These are phyloP conservation scores for Dendrolimus kikuchii DNA, from an alignment of 1,140 invertebrate genomes.

Conservation along the genomic window DNA sequence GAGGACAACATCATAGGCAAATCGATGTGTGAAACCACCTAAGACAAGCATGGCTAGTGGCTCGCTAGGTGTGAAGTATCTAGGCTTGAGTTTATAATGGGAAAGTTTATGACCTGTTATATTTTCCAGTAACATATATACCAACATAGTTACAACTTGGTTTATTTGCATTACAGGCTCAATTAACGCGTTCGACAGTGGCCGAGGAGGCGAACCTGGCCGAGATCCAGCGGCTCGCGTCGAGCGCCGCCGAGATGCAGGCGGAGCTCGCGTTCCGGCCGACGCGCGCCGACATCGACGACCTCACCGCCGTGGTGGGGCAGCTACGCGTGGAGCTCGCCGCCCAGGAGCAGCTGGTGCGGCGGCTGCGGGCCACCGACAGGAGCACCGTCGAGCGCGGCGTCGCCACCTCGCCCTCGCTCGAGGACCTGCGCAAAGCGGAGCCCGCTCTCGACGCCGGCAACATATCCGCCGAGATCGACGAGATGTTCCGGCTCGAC, in stretches of 20 bases:
- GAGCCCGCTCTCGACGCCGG: conserved; percentile 30
- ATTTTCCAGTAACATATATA: too few relatives aligned
- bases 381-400: conserved; percentile 30
- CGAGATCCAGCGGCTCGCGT: conserved; percentile 53
- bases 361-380: conserved; percentile 24
- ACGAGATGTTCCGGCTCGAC: conserved; percentile 59
- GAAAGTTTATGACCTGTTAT: too few relatives aligned
- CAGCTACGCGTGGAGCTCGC: conserved; percentile 38
- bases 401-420: conserved; percentile 32
- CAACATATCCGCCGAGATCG: conserved; percentile 49
- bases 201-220: conserved; percentile 53
- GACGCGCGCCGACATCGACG: conserved; percentile 50
- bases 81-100: too few relatives aligned
- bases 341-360: conserved; percentile 30
- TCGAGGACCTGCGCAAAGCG: conserved; percentile 26
- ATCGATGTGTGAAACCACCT: too few relatives aligned
- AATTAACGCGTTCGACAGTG: conserved; percentile 43
- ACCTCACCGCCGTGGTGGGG: conserved; percentile 42
- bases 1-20: too few relatives aligned
- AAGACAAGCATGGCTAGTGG: too few relatives aligned
- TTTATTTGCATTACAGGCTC: conserved; percentile 33
- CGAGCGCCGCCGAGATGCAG: conserved; percentile 52
- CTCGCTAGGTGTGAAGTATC: too few relatives aligned
- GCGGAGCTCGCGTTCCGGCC: conserved; percentile 59
- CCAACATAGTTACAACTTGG: too few relatives aligned